Evolutionary conservation across 2,113 vertebrate genomes (phyloP), one percentile per base, ranked within the genome.

Genomic region (Etheostoma cragini): DNA sequence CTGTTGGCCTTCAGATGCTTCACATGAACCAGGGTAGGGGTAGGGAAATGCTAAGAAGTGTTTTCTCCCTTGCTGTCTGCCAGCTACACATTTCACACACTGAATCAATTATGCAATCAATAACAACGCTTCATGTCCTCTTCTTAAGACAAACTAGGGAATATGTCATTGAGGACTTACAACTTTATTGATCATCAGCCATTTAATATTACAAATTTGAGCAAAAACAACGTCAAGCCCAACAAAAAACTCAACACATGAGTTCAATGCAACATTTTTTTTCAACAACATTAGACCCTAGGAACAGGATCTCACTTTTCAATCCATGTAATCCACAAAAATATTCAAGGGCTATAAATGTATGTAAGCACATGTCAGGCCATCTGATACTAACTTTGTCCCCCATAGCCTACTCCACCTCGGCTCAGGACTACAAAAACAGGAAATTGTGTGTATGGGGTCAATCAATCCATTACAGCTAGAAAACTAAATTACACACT

Each of bases 271-370:
- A 69, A 42, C 26, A 21, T 26, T 1, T 52, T 76, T 73, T 80
- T 52, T 58, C 49, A 42, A 33, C 21, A 87, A 77, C 46, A 76
- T 78, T 72, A 62, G 49, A 83, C 38, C 54, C 24, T 26, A 58
- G 22, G 16, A 64, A 76, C 62, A 49, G 56, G 33, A 73, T 75
- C 65, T 78, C 30, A 35, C 82, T 82, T 54, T 52, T 91, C 66
- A 66, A 85, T 83, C 76, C 78, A 84, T 76, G 68, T 85, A 91
- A 92, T 88, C 87, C 76, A 71, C 66, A 65, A 53, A 87, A 92
- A 83, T 83, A 88, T 90, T 84, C 79, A 83, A 85, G 63, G 65
- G 74, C 77, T 82, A 60, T 57, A 78, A 81, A 85, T 54, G 50
- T 85, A 85, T 88, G 60, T 61, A 72, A 84, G 67, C 70, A 83